Evolutionary conservation across 2,797 vertebrate species (phyloP).

Genomic region (Geotrypetes seraphini): DNA sequence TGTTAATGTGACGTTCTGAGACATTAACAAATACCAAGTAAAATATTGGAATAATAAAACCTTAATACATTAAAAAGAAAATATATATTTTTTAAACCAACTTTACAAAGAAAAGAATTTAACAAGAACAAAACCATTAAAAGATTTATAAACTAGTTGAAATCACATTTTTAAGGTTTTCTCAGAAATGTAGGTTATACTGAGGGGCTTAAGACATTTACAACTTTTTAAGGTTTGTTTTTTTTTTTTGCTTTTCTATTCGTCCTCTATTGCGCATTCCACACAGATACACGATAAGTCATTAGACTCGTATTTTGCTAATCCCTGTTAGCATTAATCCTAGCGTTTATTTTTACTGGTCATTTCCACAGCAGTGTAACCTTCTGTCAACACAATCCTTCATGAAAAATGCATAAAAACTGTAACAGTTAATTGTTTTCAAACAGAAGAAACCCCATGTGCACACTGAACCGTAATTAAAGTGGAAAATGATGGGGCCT

Average conservation of each 20-base stretch:
- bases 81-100: too few relatives aligned
- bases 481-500: too few relatives aligned
- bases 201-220: not conserved
- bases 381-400: not conserved
- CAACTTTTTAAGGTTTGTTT: too few relatives aligned
- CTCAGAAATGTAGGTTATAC: not conserved
- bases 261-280: not conserved
- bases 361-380: slow-evolving; percentile 1
- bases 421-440: not conserved
- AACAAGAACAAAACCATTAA: too few relatives aligned
- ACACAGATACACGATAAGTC: not conserved
- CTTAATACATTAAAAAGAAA: too few relatives aligned
- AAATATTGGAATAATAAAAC: too few relatives aligned
- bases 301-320: not conserved
- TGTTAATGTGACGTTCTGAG: too few relatives aligned
- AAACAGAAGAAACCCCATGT: not conserved
- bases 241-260: not conserved
- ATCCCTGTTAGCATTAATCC: not conserved
- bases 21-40: too few relatives aligned
- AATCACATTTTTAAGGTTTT: too few relatives aligned
- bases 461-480: too few relatives aligned
- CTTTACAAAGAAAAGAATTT: too few relatives aligned
- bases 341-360: not conserved
- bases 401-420: not conserved
- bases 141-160: too few relatives aligned